These are phyloP conservation scores for Acrobasis consociella DNA, from an alignment of 2,888 invertebrate genomes.

Conservation along the genomic window DNA sequence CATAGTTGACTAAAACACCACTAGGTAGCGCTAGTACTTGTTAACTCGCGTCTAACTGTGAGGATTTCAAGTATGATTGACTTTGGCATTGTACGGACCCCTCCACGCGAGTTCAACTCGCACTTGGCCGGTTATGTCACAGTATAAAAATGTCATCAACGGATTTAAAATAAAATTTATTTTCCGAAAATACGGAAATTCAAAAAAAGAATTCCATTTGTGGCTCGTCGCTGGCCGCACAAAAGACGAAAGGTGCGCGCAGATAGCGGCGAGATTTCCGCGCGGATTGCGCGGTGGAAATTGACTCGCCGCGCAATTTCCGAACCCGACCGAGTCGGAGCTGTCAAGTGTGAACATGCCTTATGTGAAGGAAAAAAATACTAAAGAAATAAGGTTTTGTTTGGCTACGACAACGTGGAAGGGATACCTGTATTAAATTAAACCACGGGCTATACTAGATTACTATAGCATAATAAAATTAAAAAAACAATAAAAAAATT, in stretches of 20 bases:
- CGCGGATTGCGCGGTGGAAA: slow-evolving; percentile 38
- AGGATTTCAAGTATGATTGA: too few species aligned
- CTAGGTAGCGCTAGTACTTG: too few species aligned
- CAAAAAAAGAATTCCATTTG: slow-evolving; percentile 28
- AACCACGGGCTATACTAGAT: too few species aligned
- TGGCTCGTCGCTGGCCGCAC: slow-evolving; percentile 17
- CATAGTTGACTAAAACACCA: too few species aligned
- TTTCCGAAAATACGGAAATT: slow-evolving; percentile 24
- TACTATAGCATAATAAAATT: too few species aligned
- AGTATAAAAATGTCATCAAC: background rate
- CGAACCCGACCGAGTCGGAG: slow-evolving; percentile 23
- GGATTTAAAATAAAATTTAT: background rate
- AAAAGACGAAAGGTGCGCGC: slow-evolving; percentile 28
- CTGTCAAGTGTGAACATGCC: slow-evolving; percentile 25
- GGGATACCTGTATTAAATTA: too few species aligned
- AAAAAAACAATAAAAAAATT: too few species aligned
- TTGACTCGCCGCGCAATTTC: slow-evolving; percentile 29
- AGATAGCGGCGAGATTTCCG: slow-evolving; percentile 24
- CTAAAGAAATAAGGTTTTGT: slow-evolving; percentile 1
- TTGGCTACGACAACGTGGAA: too few species aligned
- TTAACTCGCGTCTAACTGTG: too few species aligned
- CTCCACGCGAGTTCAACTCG: too few species aligned
- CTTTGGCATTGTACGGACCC: too few species aligned
- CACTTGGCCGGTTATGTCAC: too few species aligned
- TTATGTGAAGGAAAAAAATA: slow-evolving; percentile 16